Base-by-base conservation (phyloP, 23 tunicate species). In the Phallusia fumigata region DNA sequence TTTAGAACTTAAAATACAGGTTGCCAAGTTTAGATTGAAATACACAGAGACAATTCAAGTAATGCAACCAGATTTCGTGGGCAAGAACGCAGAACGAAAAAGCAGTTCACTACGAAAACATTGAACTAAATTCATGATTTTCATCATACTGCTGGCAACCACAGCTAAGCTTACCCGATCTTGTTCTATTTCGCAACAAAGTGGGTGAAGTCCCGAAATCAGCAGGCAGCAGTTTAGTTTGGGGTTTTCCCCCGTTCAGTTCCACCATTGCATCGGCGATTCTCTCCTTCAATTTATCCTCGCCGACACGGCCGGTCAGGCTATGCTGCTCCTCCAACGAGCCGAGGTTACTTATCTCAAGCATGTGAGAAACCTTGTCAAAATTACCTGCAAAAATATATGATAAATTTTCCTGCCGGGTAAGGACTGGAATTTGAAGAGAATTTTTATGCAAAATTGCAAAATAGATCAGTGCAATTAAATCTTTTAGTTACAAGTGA, bases 201-300 rank as follows among this genome's bases (percentile, higher is more conserved):
- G 47, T 40, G 5, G 47, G 47, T 5, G 47, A 21, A 58, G 69
- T 58, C 26, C 26, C 69, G 13, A 58, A 24, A 22, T 58, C 69
- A 58, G 69, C 13, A 16, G 69, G 28, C 28, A 58, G 3, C 26
- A 24, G 69, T 58, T 58, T 58, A 8, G 69, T 58, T 22, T 58
- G 26, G 69, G 69, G 26, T 6, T 58, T 58, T 22, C 69, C 69
- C 69, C 69, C n/a, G 31, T 83, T 47, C 0, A 81, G 53, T 36
- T 81, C 85, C 16, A 64, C 47, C 95, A 85, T 85, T 3, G 89
- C 95, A 76, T 90, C 89, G 22, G 86, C 95, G 21, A 85, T 90
- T 32, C 89, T 45, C 65, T 85, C 89, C 36, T 36, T 52, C 75
- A 90, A 35, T 32, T 65, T 78, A 5, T 87, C 91, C 53, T 81